Evolutionary conservation across 92 coral and sea anemone genomes (phyloP).

Genomic region (Scolanthus callimorphus): DNA sequence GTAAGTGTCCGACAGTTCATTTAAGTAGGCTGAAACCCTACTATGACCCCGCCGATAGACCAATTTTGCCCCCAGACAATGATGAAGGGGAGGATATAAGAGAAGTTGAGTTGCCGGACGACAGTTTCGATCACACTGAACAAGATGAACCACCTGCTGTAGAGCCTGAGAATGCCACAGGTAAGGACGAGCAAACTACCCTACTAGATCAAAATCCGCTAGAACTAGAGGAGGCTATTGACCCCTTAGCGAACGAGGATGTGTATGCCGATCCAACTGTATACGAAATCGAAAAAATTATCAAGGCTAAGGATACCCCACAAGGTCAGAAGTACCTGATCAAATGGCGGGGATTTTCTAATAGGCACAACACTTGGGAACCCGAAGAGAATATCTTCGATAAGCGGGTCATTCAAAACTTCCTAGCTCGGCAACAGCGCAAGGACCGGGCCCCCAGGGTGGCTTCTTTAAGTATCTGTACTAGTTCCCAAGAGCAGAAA

Average conservation of each 20-base stretch:
- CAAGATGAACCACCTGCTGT: background rate
- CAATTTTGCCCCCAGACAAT: background rate
- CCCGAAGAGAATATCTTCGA: too few species aligned
- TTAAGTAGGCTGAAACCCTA: too few species aligned
- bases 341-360: background rate
- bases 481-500: too few species aligned
- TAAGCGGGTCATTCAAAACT: too few species aligned
- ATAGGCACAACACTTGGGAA: background rate
- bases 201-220: background rate
- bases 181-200: background rate
- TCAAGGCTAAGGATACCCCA: background rate
- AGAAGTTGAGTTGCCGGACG: too few species aligned
- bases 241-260: too few species aligned
- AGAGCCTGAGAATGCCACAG: background rate
- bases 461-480: too few species aligned
- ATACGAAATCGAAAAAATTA: background rate
- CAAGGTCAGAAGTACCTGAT: background rate
- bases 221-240: background rate
- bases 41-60: background rate
- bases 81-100: too few species aligned
- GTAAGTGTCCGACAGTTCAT: slow-evolving; percentile 1
- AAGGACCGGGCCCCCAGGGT: too few species aligned
- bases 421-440: too few species aligned
- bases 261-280: background rate
- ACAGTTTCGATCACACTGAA: background rate